These are phyloP conservation scores for Oegoconia quadripuncta DNA, from an alignment of 2,888 invertebrate genomes.

Conservation along the genomic window DNA sequence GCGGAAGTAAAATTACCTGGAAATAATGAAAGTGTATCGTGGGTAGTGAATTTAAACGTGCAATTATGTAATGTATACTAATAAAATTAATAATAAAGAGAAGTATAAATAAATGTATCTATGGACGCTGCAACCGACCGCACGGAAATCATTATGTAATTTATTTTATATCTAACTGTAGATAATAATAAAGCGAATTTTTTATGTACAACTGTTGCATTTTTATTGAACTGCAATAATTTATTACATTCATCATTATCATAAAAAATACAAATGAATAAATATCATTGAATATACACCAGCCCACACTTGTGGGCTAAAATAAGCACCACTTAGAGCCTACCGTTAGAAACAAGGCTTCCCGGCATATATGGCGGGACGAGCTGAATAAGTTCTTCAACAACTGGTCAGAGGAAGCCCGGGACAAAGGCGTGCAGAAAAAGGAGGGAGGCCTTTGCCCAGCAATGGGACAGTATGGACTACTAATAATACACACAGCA, in stretches of 20 bases:
- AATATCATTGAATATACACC: too few relatives aligned
- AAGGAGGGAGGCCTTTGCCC: too few relatives aligned
- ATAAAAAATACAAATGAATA: neutral
- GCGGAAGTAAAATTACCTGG: conserved; percentile 13
- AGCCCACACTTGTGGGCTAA: too few relatives aligned
- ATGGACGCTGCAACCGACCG: conserved; percentile 52
- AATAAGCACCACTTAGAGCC: too few relatives aligned
- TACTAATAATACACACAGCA: too few relatives aligned
- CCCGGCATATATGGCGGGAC: too few relatives aligned
- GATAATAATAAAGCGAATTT: conserved; percentile 76
- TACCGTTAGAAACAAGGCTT: too few relatives aligned
- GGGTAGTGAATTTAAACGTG: conserved; percentile 11
- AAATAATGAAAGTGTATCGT: conserved; percentile 19
- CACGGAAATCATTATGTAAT: conserved; percentile 66
- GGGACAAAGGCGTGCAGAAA: too few relatives aligned
- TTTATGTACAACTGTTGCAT: conserved; percentile 57
- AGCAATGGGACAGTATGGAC: too few relatives aligned
- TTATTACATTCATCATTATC: neutral
- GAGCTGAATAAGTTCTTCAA: too few relatives aligned
- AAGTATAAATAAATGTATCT: conserved; percentile 12
- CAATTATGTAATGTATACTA: conserved; percentile 17
- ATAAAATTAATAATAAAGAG: conserved; percentile 9
- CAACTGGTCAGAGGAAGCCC: too few relatives aligned
- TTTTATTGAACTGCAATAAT: conserved; percentile 12
- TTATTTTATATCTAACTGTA: conserved; percentile 79